Evolutionary conservation across 1,140 invertebrate species (phyloP).

Genomic region (Maconellicoccus hirsutus): DNA sequence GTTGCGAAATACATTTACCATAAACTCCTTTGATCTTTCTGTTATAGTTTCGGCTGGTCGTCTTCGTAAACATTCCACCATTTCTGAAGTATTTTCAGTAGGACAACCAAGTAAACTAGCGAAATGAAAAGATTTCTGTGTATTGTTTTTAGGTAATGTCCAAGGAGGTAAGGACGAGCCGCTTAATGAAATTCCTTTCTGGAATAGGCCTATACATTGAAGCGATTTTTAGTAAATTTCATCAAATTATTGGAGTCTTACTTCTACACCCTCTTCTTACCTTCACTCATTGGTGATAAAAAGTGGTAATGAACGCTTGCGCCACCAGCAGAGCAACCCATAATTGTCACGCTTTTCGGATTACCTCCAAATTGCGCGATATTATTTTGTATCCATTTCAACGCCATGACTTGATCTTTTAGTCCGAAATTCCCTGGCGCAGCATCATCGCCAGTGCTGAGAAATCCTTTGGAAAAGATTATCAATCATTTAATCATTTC

Average conservation of each 20-base stretch:
- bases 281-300: constrained; percentile 37
- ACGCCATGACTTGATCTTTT: constrained; percentile 50
- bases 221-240: no score
- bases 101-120: constrained; percentile 56
- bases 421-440: constrained; percentile 50
- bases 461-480: constrained; percentile 35
- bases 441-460: constrained; percentile 43
- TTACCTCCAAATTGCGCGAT: constrained; percentile 47
- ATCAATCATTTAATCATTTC: no score
- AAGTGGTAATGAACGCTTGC: constrained; percentile 53
- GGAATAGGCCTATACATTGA: constrained; percentile 28
- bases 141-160: constrained; percentile 51
- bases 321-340: constrained; percentile 46
- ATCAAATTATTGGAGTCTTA: no score
- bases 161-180: constrained; percentile 65
- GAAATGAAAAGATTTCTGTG: constrained; percentile 52
- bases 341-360: constrained; percentile 42
- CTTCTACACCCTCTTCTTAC: constrained; percentile 4
- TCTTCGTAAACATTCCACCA: constrained; percentile 57
- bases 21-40: not conserved
- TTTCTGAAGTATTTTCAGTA: constrained; percentile 39
- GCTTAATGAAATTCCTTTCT: constrained; percentile 28
- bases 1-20: not conserved
- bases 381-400: constrained; percentile 50
- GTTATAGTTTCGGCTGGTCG: constrained; percentile 45